These are phyloP conservation scores for Cossypha heuglini DNA, from an alignment of 2,797 vertebrate genomes.

Conservation along the genomic window DNA sequence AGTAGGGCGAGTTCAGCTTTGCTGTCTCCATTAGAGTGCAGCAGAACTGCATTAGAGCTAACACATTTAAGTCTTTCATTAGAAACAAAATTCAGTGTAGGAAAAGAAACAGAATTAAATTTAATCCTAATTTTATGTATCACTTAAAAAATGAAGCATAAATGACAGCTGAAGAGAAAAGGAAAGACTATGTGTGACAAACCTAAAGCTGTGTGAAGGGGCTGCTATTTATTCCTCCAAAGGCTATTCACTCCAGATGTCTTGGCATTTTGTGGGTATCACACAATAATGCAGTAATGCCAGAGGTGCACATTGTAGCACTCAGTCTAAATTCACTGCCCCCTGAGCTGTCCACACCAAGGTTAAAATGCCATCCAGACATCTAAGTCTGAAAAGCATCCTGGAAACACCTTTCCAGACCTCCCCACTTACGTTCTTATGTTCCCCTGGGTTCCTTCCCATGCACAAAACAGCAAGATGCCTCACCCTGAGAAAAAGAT, in stretches of 20 bases:
- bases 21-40: background rate
- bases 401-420: background rate
- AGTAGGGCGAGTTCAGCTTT: background rate
- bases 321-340: background rate
- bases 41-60: background rate
- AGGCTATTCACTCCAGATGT: background rate
- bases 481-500: background rate
- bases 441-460: background rate
- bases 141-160: background rate
- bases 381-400: background rate
- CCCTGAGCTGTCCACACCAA: background rate
- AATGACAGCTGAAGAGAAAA: background rate
- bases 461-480: background rate
- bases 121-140: background rate
- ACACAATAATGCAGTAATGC: background rate
- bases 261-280: background rate
- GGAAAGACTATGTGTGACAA: background rate
- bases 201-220: background rate
- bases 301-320: background rate
- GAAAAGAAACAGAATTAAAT: background rate
- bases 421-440: rapidly evolving
- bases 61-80: slow-evolving; percentile 5
- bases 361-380: background rate
- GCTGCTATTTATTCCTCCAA: background rate
- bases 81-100: background rate